Evolutionary conservation across 2,797 vertebrate species (phyloP).

Genomic region (Rhabdophis nuchalis): DNA sequence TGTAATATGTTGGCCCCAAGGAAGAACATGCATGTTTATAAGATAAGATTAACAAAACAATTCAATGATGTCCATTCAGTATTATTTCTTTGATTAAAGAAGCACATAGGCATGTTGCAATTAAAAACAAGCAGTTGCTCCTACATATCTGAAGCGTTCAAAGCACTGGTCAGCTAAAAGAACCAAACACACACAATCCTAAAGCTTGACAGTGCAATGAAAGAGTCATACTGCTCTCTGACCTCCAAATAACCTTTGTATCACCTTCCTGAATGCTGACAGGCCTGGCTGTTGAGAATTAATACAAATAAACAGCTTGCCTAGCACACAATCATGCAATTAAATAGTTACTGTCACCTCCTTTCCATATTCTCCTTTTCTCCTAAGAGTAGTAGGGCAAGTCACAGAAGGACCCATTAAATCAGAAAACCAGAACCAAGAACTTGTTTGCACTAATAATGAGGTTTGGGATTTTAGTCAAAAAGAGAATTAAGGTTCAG

Average conservation of each 20-base stretch:
- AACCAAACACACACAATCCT: conserved; percentile 83
- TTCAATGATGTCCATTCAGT: conserved; percentile 32
- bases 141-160: conserved; percentile 70
- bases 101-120: conserved; percentile 42
- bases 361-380: conserved; percentile 10
- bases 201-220: conserved; percentile 88
- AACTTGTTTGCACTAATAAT: conserved; percentile 42
- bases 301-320: conserved; percentile 60
- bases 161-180: conserved; percentile 79
- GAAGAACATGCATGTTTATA: not conserved
- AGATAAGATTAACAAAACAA: not conserved
- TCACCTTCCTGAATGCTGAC: conserved; percentile 72
- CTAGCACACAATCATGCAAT: conserved; percentile 34
- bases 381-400: conserved; percentile 26
- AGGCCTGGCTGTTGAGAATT: conserved; percentile 49
- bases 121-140: conserved; percentile 57
- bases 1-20: not conserved
- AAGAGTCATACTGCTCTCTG: conserved; percentile 79
- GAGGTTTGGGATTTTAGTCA: conserved; percentile 40
- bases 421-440: conserved; percentile 13
- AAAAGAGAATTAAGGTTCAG: conserved; percentile 20
- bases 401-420: conserved; percentile 47
- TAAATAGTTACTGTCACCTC: conserved; percentile 27
- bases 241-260: conserved; percentile 76
- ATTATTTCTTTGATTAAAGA: conserved; percentile 31